A percentile compares a stretch with the other conserved stretches of the same genome.
phyloP scores from a whole-genome alignment of 2,888 invertebrate genomes.

The Eulithis prunata region DNA sequence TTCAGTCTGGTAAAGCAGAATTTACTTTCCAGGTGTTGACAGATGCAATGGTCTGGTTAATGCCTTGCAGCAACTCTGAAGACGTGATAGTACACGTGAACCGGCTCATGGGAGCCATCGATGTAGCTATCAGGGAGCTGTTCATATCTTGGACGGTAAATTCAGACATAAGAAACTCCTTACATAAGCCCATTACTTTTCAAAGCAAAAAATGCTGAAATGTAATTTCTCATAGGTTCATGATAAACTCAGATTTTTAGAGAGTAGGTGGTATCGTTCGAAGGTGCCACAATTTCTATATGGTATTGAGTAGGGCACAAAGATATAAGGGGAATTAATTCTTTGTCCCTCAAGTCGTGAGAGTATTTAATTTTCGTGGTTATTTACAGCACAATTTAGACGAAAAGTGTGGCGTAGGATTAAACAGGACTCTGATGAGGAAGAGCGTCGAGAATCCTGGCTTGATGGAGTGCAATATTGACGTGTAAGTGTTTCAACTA shows the following conservation, averaged over 20 bases:
- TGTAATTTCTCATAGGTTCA: too few species aligned
- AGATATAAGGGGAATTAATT: too few species aligned
- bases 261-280: too few species aligned
- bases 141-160: conserved; percentile 78
- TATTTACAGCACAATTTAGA: conserved; percentile 80
- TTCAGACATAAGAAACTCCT: neutral
- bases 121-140: conserved; percentile 75
- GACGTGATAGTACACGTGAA: conserved; percentile 89
- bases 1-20: neutral
- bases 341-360: too few species aligned
- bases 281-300: too few species aligned
- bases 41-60: conserved; percentile 89
- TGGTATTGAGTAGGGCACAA: too few species aligned
- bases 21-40: conserved; percentile 83
- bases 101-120: conserved; percentile 84
- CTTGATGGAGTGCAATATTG: conserved; percentile 91
- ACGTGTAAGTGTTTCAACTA: conserved; percentile 79
- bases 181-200: too few species aligned
- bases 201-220: too few species aligned
- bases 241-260: too few species aligned
- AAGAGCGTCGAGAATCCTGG: conserved; percentile 86
- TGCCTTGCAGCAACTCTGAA: conserved; percentile 88
- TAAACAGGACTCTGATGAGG: conserved; percentile 90
- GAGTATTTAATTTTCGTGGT: neutral
- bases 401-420: conserved; percentile 82